phyloP scores from a whole-genome alignment of 2,888 invertebrate species.

The Ophioninae sp. region DNA sequence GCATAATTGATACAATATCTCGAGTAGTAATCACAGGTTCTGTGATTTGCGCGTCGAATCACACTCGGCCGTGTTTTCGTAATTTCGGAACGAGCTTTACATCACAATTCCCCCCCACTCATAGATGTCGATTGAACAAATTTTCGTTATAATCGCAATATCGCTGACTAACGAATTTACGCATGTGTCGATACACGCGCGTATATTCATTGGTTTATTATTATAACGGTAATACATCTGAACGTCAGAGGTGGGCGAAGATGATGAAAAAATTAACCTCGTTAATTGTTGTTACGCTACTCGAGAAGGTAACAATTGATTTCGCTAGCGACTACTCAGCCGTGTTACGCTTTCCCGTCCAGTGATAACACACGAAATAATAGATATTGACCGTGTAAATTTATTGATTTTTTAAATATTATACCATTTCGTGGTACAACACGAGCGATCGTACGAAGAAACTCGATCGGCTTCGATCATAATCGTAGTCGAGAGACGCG shows the following conservation, averaged over 20 bases:
- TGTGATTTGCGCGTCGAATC: neutral
- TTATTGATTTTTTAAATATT: too few relatives aligned
- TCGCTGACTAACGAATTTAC: conserved; percentile 58
- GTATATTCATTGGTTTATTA: conserved; percentile 7
- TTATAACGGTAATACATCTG: conserved; percentile 38
- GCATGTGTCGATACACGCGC: conserved; percentile 6
- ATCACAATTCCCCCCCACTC: neutral
- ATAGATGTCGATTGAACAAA: neutral
- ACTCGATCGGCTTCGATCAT: conserved; percentile 32
- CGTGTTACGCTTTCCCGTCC: too few relatives aligned
- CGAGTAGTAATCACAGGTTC: conserved; percentile 5
- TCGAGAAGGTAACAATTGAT: too few relatives aligned
- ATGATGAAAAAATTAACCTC: too few relatives aligned
- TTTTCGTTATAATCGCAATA: conserved; percentile 49
- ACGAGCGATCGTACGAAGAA: neutral
- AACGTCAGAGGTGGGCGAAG: conserved; percentile 5
- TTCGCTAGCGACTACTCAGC: too few relatives aligned
- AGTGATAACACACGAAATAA: too few relatives aligned
- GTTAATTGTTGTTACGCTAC: too few relatives aligned
- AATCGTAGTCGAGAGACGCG: conserved; percentile 20
- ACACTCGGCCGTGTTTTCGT: neutral
- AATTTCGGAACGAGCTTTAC: neutral
- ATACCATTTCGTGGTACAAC: too few relatives aligned
- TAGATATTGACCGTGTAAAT: too few relatives aligned
- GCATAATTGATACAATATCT: neutral